Evolutionary conservation across 2,888 invertebrate genomes (phyloP).

Genomic region (Lasioglossum calceatum): DNA sequence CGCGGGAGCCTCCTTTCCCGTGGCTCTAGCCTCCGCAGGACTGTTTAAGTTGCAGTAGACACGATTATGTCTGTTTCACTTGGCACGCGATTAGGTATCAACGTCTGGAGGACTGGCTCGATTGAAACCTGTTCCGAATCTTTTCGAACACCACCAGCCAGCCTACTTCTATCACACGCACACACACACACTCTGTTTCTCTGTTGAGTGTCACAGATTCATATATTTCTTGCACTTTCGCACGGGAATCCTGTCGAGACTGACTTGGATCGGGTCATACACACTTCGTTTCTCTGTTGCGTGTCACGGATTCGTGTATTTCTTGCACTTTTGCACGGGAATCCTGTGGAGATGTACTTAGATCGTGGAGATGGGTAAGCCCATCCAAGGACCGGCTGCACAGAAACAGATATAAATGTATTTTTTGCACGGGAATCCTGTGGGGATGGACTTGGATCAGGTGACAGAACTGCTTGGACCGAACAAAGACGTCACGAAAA

Average conservation of each 20-base stretch:
- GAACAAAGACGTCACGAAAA: not conserved
- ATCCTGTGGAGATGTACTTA: too few species aligned
- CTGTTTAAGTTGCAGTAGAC: not conserved
- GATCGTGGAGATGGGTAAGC: too few species aligned
- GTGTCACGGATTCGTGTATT: not conserved
- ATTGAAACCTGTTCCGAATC: not conserved
- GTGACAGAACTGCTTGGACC: not conserved
- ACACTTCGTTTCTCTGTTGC: not conserved
- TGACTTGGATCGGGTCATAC: not conserved
- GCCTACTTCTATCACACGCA: not conserved
- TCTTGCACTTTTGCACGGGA: too few species aligned
- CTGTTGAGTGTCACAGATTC: not conserved
- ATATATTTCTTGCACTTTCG: not conserved
- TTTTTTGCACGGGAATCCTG: too few species aligned
- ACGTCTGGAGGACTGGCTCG: not conserved
- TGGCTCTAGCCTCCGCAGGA: not conserved
- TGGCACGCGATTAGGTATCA: not conserved
- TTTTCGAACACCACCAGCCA: constrained; percentile 35
- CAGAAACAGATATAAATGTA: too few species aligned
- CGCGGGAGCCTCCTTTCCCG: not conserved
- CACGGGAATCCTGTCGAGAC: not conserved
- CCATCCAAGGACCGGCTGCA: too few species aligned
- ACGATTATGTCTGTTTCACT: not conserved
- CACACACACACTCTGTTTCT: not conserved
- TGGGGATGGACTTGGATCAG: too few species aligned